A percentile compares a stretch with the other conserved stretches of the same genome.
Conservation (phyloP, 2,113 vertebrate species). For the Mohoua ochrocephala region DNA sequence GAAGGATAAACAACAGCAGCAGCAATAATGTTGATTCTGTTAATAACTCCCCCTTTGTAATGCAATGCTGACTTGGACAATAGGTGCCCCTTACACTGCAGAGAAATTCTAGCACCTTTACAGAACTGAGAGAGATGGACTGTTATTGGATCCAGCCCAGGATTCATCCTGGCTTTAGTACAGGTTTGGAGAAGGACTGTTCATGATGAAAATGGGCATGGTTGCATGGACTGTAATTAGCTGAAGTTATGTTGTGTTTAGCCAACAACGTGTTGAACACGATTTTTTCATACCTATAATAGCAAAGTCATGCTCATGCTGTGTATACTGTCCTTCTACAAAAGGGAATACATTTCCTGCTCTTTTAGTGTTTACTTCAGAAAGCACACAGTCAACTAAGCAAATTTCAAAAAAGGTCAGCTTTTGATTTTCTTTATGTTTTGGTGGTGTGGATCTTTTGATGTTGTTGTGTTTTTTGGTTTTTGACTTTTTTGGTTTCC, state of each 20-base stretch:
- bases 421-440: slow-evolving; percentile 7
- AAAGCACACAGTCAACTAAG: neutral
- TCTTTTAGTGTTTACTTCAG: neutral
- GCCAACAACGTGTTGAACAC: rapidly evolving
- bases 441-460: neutral
- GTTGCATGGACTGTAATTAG: neutral
- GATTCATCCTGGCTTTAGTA: neutral
- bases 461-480: neutral
- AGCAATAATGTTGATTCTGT: neutral
- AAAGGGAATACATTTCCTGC: neutral
- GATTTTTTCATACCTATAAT: neutral
- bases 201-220: neutral
- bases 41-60: neutral
- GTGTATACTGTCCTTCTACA: neutral
- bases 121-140: neutral
- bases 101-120: neutral
- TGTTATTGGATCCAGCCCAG: neutral
- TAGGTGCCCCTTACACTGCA: neutral
- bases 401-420: slow-evolving; percentile 6
- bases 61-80: neutral
- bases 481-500: neutral
- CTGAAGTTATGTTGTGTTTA: neutral
- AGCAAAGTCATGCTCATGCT: neutral
- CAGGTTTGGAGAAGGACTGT: neutral
- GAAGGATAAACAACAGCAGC: neutral